Conservation (phyloP, 2,113 vertebrate species). For the Pongo abelii region DNA sequence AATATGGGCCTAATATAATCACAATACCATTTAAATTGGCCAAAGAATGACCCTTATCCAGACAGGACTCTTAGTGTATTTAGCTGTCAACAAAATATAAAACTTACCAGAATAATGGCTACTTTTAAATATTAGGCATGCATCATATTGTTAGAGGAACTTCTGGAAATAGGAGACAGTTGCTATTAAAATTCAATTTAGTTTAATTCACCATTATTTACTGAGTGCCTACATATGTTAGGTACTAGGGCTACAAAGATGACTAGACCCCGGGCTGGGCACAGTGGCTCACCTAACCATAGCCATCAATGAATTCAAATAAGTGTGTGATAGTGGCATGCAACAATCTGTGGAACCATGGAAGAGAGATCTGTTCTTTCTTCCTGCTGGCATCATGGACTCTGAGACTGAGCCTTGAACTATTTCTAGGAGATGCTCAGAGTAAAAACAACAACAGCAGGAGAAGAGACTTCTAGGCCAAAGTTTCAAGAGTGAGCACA, state of each 20-base stretch:
- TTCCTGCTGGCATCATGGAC: neutral
- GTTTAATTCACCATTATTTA: neutral
- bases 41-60: neutral
- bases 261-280: neutral
- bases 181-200: neutral
- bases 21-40: neutral
- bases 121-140: conserved; percentile 3
- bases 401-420: neutral
- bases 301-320: neutral
- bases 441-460: neutral
- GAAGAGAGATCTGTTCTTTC: neutral
- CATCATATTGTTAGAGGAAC: neutral
- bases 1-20: neutral
- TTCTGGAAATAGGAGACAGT: neutral
- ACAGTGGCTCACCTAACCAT: neutral
- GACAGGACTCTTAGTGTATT: neutral
- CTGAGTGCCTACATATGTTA: neutral
- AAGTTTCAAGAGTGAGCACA: neutral
- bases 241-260: neutral
- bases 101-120: neutral
- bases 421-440: neutral
- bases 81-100: conserved; percentile 35
- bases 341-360: neutral
- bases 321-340: neutral
- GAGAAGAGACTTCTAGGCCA: neutral